A percentile compares a stretch with the other conserved stretches of the same genome.
phyloP scores from a whole-genome alignment of 1,140 invertebrate species.

The Drosophila watanabei region DNA sequence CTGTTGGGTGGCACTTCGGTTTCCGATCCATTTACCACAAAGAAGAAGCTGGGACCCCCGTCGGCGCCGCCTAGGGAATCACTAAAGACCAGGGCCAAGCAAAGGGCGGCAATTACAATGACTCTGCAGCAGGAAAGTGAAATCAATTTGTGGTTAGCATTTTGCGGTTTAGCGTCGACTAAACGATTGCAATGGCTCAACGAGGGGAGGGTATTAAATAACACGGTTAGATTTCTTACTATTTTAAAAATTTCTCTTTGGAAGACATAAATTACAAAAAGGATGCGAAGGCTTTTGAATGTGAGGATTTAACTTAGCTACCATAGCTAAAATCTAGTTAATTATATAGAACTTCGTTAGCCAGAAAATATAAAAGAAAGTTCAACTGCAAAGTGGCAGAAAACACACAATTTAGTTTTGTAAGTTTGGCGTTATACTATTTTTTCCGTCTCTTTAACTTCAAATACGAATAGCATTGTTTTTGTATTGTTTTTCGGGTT shows the following conservation, averaged over 20 bases:
- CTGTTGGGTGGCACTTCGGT: conserved; percentile 19
- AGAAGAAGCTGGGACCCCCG: conserved; percentile 64
- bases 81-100: conserved; percentile 56
- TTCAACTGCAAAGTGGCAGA: too few species aligned
- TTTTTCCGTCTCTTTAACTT: neutral
- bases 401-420: neutral
- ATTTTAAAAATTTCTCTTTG: conserved; percentile 1
- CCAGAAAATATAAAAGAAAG: too few species aligned
- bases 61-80: conserved; percentile 17
- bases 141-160: conserved; percentile 59
- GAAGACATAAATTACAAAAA: neutral
- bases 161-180: conserved; percentile 47
- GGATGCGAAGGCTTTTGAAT: neutral
- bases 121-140: conserved; percentile 61
- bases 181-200: conserved; percentile 41
- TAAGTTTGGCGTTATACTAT: too few species aligned
- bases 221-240: neutral
- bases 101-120: conserved; percentile 71
- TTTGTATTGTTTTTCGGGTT: neutral
- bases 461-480: neutral
- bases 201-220: conserved; percentile 24
- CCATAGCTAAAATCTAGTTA: too few species aligned
- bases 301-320: too few species aligned
- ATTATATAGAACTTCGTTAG: too few species aligned
- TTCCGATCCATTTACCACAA: conserved; percentile 57